A percentile compares a stretch with the other conserved stretches of the same genome.
These are phyloP conservation scores for Marmota flaviventris DNA, from an alignment of 2,113 vertebrate genomes.

Conservation along the genomic window DNA sequence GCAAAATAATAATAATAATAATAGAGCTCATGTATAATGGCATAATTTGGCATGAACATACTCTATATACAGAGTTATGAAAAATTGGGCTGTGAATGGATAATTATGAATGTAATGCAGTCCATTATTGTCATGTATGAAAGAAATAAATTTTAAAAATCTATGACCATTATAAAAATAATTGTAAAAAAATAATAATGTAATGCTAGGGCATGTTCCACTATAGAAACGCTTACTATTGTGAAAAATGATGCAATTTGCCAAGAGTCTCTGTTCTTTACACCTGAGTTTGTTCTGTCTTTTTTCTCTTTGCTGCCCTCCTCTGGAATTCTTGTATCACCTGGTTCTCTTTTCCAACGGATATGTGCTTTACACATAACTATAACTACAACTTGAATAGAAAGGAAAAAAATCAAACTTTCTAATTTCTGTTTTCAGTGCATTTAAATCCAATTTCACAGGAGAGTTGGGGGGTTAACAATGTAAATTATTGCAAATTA, in stretches of 20 bases:
- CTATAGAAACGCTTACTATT: background rate
- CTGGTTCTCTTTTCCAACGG: conserved; percentile 49
- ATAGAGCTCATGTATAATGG: too few species aligned
- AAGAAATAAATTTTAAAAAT: too few species aligned
- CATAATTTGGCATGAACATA: too few species aligned
- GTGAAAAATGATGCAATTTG: background rate
- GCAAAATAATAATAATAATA: too few species aligned
- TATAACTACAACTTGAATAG: background rate
- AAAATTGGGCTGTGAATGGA: too few species aligned
- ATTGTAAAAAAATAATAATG: too few species aligned
- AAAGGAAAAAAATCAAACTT: background rate
- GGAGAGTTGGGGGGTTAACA: background rate
- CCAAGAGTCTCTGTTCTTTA: background rate
- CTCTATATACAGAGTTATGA: too few species aligned
- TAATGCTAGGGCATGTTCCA: background rate
- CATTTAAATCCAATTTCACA: background rate
- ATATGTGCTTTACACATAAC: background rate
- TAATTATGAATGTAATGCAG: too few species aligned
- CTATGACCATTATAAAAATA: too few species aligned
- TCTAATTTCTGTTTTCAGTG: background rate
- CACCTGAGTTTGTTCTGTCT: conserved; percentile 31
- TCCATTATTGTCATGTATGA: too few species aligned
- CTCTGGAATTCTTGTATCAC: conserved; percentile 78
- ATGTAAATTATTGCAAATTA: background rate
- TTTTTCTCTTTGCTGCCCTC: conserved; percentile 83